phyloP scores from a whole-genome alignment of 2,888 invertebrate species.

The Hypomecis atomaria region DNA sequence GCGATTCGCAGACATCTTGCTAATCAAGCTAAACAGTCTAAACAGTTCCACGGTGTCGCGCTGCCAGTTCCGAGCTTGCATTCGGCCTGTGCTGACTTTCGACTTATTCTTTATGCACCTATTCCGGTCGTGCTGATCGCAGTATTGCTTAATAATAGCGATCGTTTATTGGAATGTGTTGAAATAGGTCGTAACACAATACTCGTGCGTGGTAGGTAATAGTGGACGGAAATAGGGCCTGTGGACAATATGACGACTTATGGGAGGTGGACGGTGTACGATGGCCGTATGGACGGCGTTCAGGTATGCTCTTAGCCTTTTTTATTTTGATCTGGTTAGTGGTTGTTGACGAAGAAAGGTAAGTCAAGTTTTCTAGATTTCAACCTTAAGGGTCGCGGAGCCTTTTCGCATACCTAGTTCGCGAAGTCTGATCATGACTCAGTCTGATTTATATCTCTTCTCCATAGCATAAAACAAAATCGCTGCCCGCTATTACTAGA shows the following conservation, averaged over 20 bases:
- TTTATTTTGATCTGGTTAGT: too few species aligned
- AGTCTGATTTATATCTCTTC: too few species aligned
- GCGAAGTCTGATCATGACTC: too few species aligned
- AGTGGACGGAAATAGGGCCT: conserved; percentile 29
- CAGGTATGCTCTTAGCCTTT: too few species aligned
- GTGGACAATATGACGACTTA: conserved; percentile 61
- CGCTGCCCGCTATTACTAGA: too few species aligned
- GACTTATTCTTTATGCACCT: conserved; percentile 5
- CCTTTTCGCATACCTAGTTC: too few species aligned
- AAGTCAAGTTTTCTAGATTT: too few species aligned
- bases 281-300: conserved; percentile 67
- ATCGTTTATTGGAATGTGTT: conserved; percentile 24
- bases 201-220: conserved; percentile 7
- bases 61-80: conserved; percentile 61
- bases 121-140: conserved; percentile 27
- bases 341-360: too few species aligned
- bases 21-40: conserved; percentile 72
- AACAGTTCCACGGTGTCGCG: conserved; percentile 70
- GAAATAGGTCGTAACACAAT: conserved; percentile 25
- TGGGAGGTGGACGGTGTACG: conserved; percentile 73
- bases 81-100: conserved; percentile 47
- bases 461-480: too few species aligned
- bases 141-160: conserved; percentile 18
- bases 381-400: too few species aligned
- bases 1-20: conserved; percentile 80